A percentile compares a stretch with the other conserved stretches of the same genome.
These are phyloP conservation scores for Parambassis ranga DNA, from an alignment of 2,797 vertebrate species.

Conservation along the genomic window DNA sequence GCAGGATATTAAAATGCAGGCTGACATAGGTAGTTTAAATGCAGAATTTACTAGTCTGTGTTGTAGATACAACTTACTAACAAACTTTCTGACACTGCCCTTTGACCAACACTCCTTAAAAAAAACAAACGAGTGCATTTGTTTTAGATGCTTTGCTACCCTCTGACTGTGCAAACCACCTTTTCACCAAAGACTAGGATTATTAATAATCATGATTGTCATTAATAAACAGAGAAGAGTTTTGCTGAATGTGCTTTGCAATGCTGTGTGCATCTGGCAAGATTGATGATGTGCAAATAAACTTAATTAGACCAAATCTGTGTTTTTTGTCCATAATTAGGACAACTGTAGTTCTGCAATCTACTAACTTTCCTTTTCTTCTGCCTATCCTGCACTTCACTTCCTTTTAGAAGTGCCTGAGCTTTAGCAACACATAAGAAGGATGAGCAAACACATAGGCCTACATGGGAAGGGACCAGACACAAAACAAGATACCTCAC, in stretches of 20 bases:
- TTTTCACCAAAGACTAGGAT: conserved; percentile 20
- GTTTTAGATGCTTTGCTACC: conserved; percentile 55
- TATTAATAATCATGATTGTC: conserved; percentile 14
- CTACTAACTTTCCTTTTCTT: neutral
- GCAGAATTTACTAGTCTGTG: conserved; percentile 22
- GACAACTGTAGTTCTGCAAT: neutral
- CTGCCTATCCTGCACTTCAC: neutral
- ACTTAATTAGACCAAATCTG: conserved; percentile 53
- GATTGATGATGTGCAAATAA: conserved; percentile 72
- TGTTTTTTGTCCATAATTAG: conserved; percentile 14
- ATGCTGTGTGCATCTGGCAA: conserved; percentile 59
- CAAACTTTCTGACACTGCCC: conserved; percentile 57
- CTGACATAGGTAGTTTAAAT: conserved; percentile 5
- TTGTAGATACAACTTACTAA: conserved; percentile 12
- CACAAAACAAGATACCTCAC: neutral
- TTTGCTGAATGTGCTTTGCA: conserved; percentile 57
- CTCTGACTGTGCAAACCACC: conserved; percentile 26
- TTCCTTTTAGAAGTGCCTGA: too few relatives aligned
- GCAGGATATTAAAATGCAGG: conserved; percentile 28
- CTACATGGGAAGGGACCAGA: neutral
- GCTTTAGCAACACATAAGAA: too few relatives aligned
- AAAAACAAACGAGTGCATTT: conserved; percentile 32
- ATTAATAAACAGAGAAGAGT: conserved; percentile 22
- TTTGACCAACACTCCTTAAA: conserved; percentile 37
- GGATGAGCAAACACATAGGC: neutral